Conservation (phyloP, 2,113 vertebrate species). For the Saiga tatarica region DNA sequence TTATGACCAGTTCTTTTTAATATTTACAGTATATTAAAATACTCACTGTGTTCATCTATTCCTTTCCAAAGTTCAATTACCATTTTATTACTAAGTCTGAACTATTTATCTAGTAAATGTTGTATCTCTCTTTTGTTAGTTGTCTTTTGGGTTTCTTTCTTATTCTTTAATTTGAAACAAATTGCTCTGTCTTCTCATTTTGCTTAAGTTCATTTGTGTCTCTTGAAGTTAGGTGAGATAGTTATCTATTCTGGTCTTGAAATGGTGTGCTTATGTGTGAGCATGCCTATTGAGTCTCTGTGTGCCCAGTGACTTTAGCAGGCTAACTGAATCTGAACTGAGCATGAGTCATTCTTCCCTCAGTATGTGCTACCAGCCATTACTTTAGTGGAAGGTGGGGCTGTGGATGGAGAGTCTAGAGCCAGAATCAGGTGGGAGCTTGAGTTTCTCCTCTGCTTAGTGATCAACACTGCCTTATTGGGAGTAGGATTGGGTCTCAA, state of each 20-base stretch:
- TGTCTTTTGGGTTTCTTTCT: not conserved
- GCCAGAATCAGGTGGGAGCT: not conserved
- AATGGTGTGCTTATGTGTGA: not conserved
- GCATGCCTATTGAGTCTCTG: not conserved
- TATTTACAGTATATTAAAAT: not conserved
- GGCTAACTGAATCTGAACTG: not conserved
- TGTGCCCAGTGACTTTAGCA: not conserved
- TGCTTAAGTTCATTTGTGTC: not conserved
- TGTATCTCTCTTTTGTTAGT: not conserved
- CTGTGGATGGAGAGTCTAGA: not conserved
- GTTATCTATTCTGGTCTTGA: not conserved
- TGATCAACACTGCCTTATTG: not conserved
- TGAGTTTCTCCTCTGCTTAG: not conserved
- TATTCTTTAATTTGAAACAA: not conserved
- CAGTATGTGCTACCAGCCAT: not conserved
- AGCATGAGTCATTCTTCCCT: not conserved
- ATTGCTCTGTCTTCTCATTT: not conserved
- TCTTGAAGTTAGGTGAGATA: not conserved
- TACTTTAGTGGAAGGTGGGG: not conserved
- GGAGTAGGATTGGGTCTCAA: not conserved
- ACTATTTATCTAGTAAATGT: not conserved
- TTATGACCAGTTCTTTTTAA: not conserved
- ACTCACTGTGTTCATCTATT: not conserved
- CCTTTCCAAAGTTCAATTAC: not conserved
- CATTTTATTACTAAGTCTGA: not conserved